Percentiles rank a stretch among this genome's conserved stretches.
Conservation (phyloP, 2,113 vertebrate species). For the Crotalus viridis region DNA sequence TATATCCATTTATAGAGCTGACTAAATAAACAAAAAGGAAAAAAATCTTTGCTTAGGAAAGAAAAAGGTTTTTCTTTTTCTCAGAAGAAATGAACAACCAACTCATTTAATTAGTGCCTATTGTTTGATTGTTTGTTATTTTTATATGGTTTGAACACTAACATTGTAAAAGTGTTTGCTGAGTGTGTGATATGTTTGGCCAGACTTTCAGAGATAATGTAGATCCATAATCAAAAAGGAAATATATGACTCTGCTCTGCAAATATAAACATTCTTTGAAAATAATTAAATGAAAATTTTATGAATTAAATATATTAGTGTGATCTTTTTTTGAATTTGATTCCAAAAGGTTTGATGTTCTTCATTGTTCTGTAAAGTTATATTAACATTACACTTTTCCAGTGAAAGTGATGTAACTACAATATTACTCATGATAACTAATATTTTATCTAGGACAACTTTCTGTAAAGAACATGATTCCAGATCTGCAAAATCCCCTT, state of each 20-base stretch:
- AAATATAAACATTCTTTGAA: not conserved
- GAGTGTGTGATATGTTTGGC: not conserved
- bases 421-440: slow-evolving; percentile 61
- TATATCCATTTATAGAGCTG: not conserved
- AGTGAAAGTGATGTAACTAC: slow-evolving; percentile 19
- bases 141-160: not conserved
- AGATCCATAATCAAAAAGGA: not conserved
- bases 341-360: not conserved
- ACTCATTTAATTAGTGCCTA: slow-evolving; percentile 9
- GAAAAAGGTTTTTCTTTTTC: slow-evolving; percentile 20
- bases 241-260: not conserved
- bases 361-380: not conserved
- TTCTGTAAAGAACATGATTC: slow-evolving; percentile 94
- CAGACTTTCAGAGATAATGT: slow-evolving; percentile 4
- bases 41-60: not conserved
- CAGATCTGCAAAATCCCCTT: slow-evolving; percentile 84
- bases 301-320: slow-evolving; percentile 10
- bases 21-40: not conserved
- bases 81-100: slow-evolving; percentile 4
- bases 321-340: not conserved
- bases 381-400: slow-evolving; percentile 19
- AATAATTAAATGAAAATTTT: not conserved
- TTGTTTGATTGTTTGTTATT: accelerated
- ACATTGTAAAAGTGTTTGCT: not conserved
- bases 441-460: slow-evolving; percentile 79